Percentiles rank a stretch among this genome's conserved stretches.
These are phyloP conservation scores for Microchirus variegatus DNA, from an alignment of 2,797 vertebrate species.

Conservation along the genomic window DNA sequence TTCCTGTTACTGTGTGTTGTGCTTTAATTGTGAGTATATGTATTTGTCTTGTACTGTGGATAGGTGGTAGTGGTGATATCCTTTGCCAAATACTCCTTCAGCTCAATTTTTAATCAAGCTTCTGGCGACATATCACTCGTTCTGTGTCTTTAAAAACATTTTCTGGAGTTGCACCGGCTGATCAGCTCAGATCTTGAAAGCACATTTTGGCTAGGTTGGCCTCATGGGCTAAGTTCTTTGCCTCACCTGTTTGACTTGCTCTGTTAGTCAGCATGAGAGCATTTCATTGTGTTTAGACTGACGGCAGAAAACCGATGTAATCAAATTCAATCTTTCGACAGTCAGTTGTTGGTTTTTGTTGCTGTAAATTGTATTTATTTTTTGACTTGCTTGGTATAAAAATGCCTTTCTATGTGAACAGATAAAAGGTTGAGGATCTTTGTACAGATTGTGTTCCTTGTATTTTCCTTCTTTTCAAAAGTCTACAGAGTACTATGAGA, in stretches of 20 bases:
- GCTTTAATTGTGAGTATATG: background rate
- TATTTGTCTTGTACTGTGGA: background rate
- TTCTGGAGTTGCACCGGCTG: background rate
- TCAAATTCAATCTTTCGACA: background rate
- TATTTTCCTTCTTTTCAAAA: too few species aligned
- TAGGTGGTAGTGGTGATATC: background rate
- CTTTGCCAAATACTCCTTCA: background rate
- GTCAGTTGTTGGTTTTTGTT: too few species aligned
- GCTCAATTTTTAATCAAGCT: background rate
- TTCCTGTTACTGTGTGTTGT: background rate
- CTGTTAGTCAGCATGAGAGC: slow-evolving; percentile 68
- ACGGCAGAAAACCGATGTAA: slow-evolving; percentile 25
- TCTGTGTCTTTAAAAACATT: background rate
- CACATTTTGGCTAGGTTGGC: slow-evolving; percentile 7
- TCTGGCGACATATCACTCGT: background rate
- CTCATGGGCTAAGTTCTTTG: slow-evolving; percentile 47
- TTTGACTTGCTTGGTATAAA: too few species aligned
- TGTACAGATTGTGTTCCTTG: too few species aligned
- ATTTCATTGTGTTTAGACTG: slow-evolving; percentile 49
- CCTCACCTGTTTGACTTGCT: slow-evolving; percentile 82
- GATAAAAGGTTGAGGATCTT: too few species aligned
- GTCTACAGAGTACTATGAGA: too few species aligned
- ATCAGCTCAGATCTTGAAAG: slow-evolving; percentile 12
- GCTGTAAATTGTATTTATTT: too few species aligned
- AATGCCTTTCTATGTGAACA: too few species aligned